phyloP scores from a whole-genome alignment of 2,797 vertebrate species.

The Etheostoma nigrum region DNA sequence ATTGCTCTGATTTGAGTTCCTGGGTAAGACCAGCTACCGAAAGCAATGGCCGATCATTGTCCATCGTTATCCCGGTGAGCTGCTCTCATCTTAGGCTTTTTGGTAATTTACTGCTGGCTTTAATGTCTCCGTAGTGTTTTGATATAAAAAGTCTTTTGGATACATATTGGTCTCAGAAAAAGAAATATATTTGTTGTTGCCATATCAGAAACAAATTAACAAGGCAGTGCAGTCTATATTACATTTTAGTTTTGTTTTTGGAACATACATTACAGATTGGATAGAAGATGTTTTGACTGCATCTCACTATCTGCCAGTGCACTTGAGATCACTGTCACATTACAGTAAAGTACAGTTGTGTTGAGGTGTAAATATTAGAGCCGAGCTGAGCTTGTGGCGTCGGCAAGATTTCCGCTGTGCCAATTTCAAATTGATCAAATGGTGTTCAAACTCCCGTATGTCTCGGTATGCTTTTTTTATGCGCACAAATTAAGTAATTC shows the following conservation, averaged over 20 bases:
- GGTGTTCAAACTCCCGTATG: too few species aligned
- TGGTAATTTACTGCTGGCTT: neutral
- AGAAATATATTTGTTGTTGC: conserved; percentile 5
- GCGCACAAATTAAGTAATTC: neutral
- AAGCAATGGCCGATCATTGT: too few species aligned
- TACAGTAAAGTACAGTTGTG: neutral
- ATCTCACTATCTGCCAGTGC: neutral
- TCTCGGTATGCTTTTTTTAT: too few species aligned
- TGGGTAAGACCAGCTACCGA: too few species aligned
- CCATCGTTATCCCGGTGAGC: too few species aligned
- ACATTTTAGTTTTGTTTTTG: neutral
- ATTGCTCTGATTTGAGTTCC: too few species aligned
- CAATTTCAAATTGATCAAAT: too few species aligned
- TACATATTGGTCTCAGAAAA: neutral
- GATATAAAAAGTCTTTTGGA: neutral
- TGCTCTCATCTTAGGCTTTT: neutral
- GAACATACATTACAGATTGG: neutral
- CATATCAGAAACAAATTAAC: neutral
- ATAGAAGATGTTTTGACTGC: neutral
- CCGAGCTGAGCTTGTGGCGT: too few species aligned
- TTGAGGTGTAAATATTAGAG: neutral
- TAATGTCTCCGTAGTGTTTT: neutral
- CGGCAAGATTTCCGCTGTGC: too few species aligned
- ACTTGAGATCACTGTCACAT: neutral
- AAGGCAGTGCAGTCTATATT: too few species aligned